Conservation (phyloP, 1,140 invertebrate genomes). For the Drosophila watanabei region DNA sequence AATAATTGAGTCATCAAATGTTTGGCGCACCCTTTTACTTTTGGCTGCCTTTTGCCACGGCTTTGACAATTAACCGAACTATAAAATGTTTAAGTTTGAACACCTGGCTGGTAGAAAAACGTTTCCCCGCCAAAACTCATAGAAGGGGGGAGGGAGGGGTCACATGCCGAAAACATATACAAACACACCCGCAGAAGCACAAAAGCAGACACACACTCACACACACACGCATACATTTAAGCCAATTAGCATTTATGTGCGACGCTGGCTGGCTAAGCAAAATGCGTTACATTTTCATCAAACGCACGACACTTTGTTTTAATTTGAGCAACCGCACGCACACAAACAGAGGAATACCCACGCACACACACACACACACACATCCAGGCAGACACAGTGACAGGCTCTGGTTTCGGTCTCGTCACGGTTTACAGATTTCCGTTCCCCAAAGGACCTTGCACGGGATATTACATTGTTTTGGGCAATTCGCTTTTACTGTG, state of each 20-base stretch:
- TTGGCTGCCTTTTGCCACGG: conserved; percentile 38
- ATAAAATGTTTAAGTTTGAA: conserved; percentile 84
- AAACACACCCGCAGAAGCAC: conserved; percentile 19
- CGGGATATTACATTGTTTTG: conserved; percentile 81
- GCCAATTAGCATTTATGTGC: conserved; percentile 84
- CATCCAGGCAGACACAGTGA: conserved; percentile 48
- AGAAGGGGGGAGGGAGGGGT: not conserved
- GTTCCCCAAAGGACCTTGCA: conserved; percentile 71
- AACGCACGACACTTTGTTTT: conserved; percentile 84
- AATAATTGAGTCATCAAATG: conserved; percentile 84
- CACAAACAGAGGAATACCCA: conserved; percentile 38
- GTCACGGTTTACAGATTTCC: conserved; percentile 79
- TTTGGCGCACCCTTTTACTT: conserved; percentile 60
- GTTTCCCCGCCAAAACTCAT: conserved; percentile 27
- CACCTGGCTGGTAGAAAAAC: conserved; percentile 62
- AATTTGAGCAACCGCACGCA: conserved; percentile 80
- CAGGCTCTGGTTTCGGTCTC: conserved; percentile 76
- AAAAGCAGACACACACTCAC: conserved; percentile 7
- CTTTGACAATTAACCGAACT: conserved; percentile 83
- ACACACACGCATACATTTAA: conserved; percentile 65
- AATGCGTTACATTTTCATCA: conserved; percentile 84
- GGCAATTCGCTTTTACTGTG: conserved; percentile 83
- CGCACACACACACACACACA: conserved; percentile 23
- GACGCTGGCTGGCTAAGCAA: conserved; percentile 55
- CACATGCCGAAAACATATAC: conserved; percentile 47